phyloP scores from a whole-genome alignment of 2,113 vertebrate genomes.

The Serinus canaria region DNA sequence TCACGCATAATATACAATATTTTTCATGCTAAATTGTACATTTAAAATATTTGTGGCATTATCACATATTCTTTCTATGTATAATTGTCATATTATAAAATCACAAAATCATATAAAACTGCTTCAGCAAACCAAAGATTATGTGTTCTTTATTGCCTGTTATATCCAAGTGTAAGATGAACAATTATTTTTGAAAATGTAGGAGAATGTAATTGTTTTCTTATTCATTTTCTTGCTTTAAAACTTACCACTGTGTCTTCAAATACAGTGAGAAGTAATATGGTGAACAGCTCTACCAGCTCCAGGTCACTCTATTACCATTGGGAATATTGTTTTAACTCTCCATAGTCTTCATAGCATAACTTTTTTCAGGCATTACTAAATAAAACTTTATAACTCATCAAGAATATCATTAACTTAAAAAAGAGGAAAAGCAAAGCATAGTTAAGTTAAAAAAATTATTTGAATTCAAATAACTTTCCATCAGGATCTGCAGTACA shows the following conservation, averaged over 20 bases:
- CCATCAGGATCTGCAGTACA: not conserved
- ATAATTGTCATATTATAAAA: not conserved
- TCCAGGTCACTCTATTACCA: not conserved
- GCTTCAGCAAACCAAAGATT: not conserved
- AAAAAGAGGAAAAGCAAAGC: not conserved
- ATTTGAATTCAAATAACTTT: not conserved
- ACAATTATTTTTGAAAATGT: not conserved
- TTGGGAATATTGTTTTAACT: not conserved
- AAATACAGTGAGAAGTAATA: not conserved
- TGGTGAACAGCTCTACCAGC: not conserved
- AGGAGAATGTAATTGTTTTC: not conserved
- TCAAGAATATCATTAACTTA: not conserved
- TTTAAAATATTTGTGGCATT: not conserved
- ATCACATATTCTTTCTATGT: not conserved
- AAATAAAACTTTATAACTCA: not conserved
- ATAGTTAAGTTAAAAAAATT: not conserved
- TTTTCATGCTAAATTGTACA: not conserved
- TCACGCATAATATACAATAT: not conserved
- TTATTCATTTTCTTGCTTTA: not conserved
- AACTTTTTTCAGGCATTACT: not conserved
- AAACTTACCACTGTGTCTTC: not conserved
- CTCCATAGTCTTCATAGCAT: not conserved
- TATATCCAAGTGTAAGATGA: not conserved
- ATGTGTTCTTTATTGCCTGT: not conserved
- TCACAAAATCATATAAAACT: not conserved